A percentile compares a stretch with the other conserved stretches of the same genome.
These are phyloP conservation scores for Psephotus haematonotus DNA, from an alignment of 2,113 vertebrate genomes.

Conservation along the genomic window DNA sequence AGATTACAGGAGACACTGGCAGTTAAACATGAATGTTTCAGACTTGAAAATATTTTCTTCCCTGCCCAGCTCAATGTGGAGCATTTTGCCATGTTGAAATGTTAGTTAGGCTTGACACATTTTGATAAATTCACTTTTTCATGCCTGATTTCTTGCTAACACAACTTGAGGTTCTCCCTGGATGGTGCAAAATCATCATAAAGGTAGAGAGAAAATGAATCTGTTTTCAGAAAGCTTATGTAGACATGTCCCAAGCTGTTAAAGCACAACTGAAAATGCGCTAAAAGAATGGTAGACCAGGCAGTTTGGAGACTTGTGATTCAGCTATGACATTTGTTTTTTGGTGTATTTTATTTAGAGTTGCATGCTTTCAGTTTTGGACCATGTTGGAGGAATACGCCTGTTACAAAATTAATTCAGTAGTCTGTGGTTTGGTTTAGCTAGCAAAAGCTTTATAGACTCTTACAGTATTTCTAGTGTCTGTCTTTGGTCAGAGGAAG, in stretches of 20 bases:
- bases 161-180: background rate
- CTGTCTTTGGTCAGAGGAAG: background rate
- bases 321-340: background rate
- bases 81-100: background rate
- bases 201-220: background rate
- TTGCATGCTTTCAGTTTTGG: background rate
- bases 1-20: background rate
- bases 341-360: background rate
- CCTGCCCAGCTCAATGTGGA: background rate
- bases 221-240: background rate
- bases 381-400: background rate
- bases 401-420: background rate
- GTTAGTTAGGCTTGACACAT: background rate
- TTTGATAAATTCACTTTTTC: background rate
- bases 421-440: background rate
- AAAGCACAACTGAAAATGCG: background rate
- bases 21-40: background rate
- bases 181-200: background rate
- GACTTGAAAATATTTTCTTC: background rate
- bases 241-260: background rate
- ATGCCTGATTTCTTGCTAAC: background rate
- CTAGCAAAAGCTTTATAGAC: background rate
- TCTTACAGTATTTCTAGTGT: background rate
- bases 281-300: background rate
- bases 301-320: background rate